phyloP scores from a whole-genome alignment of 2,797 vertebrate genomes.

The Macroramphosus scolopax region DNA sequence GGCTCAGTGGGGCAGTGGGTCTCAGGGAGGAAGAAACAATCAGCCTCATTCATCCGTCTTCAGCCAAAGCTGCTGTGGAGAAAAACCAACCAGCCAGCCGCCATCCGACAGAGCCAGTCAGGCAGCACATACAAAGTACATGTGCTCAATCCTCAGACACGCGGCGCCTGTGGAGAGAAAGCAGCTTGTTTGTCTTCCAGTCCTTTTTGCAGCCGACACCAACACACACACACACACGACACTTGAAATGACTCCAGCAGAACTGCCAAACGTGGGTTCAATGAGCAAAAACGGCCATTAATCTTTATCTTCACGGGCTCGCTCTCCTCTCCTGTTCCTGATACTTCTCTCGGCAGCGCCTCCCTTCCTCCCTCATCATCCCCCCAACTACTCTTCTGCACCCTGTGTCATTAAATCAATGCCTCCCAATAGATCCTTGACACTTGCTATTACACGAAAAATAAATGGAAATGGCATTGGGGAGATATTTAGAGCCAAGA shows the following conservation, averaged over 20 bases:
- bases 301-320: conserved; percentile 56
- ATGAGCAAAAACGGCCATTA: conserved; percentile 48
- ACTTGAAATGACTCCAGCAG: conserved; percentile 27
- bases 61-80: not conserved
- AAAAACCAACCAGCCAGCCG: conserved; percentile 13
- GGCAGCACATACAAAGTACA: conserved; percentile 17
- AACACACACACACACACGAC: conserved; percentile 10
- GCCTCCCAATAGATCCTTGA: conserved; percentile 37
- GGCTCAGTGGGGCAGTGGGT: conserved; percentile 49
- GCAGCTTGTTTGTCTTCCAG: conserved; percentile 41
- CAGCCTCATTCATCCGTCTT: conserved; percentile 38
- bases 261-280: conserved; percentile 43
- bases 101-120: no score
- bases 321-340: conserved; percentile 23
- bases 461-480: conserved; percentile 36
- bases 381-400: conserved; percentile 21
- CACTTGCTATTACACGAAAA: conserved; percentile 39
- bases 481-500: conserved; percentile 20
- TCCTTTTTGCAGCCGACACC: conserved; percentile 30
- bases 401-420: conserved; percentile 64
- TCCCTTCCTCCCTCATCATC: conserved; percentile 29
- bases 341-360: conserved; percentile 32
- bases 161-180: no score
- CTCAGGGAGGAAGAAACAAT: conserved; percentile 34
- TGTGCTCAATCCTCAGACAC: conserved; percentile 52